A percentile compares a stretch with the other conserved stretches of the same genome.
These are phyloP conservation scores for Thunnus albacares DNA, from an alignment of 2,797 vertebrate genomes.

Conservation along the genomic window DNA sequence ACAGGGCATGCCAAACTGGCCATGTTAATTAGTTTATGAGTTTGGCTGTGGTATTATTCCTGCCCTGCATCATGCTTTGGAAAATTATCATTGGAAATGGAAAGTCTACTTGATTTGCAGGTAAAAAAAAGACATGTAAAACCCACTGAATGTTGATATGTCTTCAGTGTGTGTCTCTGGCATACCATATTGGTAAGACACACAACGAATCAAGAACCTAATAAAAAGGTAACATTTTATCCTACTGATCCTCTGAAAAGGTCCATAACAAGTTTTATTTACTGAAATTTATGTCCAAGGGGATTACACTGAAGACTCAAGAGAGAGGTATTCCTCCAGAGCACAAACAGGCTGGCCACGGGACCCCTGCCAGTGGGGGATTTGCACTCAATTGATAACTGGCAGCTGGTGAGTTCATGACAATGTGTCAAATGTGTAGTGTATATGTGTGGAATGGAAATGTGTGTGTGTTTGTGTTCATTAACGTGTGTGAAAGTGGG, in stretches of 20 bases:
- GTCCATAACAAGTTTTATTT: conserved; percentile 18
- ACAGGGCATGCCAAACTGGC: too few species aligned
- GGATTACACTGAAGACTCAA: background rate
- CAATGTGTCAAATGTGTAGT: conserved; percentile 72
- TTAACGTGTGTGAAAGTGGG: conserved; percentile 25
- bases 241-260: conserved; percentile 9
- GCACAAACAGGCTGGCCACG: conserved; percentile 37
- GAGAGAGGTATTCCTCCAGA: conserved; percentile 44
- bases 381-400: conserved; percentile 72
- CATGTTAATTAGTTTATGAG: too few species aligned
- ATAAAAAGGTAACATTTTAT: conserved; percentile 1
- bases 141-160: background rate
- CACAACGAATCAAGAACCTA: background rate
- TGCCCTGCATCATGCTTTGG: background rate
- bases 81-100: background rate
- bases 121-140: background rate
- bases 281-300: background rate
- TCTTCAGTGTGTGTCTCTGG: background rate
- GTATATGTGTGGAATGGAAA: conserved; percentile 11
- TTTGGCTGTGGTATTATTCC: too few species aligned
- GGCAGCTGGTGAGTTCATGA: conserved; percentile 76
- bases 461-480: conserved; percentile 28
- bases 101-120: background rate
- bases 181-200: background rate
- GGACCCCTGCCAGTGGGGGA: conserved; percentile 55